These are phyloP conservation scores for Sipha flava DNA, from an alignment of 1,140 invertebrate species.

Conservation along the genomic window DNA sequence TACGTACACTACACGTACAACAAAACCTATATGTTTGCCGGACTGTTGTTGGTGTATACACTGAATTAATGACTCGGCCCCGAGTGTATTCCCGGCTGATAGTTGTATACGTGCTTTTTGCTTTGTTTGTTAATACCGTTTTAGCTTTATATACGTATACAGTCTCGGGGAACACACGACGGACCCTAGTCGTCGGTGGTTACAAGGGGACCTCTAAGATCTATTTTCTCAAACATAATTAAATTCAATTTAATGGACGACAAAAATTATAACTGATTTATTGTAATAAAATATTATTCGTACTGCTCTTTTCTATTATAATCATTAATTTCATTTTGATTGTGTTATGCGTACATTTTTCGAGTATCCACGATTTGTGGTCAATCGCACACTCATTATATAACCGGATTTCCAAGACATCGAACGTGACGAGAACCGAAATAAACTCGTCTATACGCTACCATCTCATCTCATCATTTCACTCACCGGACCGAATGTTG, in stretches of 20 bases:
- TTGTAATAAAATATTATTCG: too few species aligned
- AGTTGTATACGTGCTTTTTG: constrained; percentile 9
- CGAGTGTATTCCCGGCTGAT: not conserved
- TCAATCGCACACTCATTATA: not conserved
- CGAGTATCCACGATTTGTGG: not conserved
- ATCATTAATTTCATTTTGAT: not conserved
- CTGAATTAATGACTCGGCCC: not conserved
- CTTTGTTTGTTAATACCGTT: not conserved
- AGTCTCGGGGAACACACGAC: too few species aligned
- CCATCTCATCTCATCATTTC: not conserved
- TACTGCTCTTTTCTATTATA: too few species aligned
- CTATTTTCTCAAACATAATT: too few species aligned
- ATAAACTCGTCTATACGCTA: not conserved
- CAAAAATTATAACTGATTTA: too few species aligned
- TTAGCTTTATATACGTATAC: not conserved
- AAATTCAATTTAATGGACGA: too few species aligned
- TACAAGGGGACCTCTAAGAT: too few species aligned
- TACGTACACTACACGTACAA: not conserved
- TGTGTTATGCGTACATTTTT: not conserved
- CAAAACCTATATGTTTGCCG: not conserved
- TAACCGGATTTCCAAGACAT: constrained; percentile 7
- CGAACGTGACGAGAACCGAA: not conserved
- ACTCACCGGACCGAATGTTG: not conserved
- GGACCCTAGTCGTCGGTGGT: too few species aligned
- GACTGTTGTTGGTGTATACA: not conserved